Evolutionary conservation across 2,888 invertebrate species (phyloP).

Genomic region (Trilocha varians): DNA sequence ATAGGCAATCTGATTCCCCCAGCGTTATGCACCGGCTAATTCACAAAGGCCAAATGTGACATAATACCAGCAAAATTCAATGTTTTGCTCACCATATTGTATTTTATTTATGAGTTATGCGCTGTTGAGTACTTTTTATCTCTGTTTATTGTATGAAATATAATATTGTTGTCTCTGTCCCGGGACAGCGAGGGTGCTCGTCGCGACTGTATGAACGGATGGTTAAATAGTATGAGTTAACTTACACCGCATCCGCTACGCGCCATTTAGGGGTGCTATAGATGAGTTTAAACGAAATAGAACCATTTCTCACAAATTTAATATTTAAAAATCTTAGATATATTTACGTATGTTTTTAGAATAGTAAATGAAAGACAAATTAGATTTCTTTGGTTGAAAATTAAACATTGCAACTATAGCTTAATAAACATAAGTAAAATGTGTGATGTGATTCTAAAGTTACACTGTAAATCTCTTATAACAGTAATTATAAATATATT

Average conservation of each 20-base stretch:
- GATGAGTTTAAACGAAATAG: slow-evolving; percentile 31
- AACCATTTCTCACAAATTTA: not conserved
- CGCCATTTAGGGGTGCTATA: slow-evolving; percentile 59
- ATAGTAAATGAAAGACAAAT: too few relatives aligned
- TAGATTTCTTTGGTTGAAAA: too few relatives aligned
- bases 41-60: slow-evolving; percentile 74
- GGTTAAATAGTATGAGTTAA: slow-evolving; percentile 72
- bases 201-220: slow-evolving; percentile 62
- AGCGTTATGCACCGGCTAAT: slow-evolving; percentile 52
- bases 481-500: too few relatives aligned
- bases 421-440: too few relatives aligned
- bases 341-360: too few relatives aligned
- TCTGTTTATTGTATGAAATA: slow-evolving; percentile 24
- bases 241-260: slow-evolving; percentile 67
- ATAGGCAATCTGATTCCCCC: slow-evolving; percentile 53
- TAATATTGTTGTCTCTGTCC: slow-evolving; percentile 37
- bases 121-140: slow-evolving; percentile 42
- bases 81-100: slow-evolving; percentile 76
- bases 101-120: slow-evolving; percentile 74
- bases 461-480: too few relatives aligned
- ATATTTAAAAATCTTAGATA: not conserved
- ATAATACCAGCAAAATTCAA: slow-evolving; percentile 73
- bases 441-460: too few relatives aligned
- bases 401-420: too few relatives aligned
- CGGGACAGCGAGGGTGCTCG: slow-evolving; percentile 48